Conservation (phyloP, 1,140 invertebrate species). For the Solen grandis region DNA sequence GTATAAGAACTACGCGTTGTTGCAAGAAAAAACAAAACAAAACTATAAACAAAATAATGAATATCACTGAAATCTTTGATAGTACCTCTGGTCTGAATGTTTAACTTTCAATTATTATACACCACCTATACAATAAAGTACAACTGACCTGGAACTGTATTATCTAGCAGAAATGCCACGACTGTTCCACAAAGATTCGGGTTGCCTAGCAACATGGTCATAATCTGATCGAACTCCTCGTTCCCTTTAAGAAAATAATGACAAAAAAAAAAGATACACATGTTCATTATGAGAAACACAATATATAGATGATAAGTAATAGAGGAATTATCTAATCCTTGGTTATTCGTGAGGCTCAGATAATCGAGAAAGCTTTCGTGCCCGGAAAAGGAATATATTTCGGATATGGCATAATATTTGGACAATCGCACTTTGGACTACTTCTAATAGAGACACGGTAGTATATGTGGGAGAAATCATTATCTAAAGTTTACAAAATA, state of each 20-base stretch:
- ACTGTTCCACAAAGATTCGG: no score
- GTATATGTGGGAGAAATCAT: no score
- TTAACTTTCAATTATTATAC: neutral
- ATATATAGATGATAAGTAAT: neutral
- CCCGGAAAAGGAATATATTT: no score
- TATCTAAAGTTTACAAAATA: no score
- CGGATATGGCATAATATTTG: no score
- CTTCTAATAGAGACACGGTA: no score
- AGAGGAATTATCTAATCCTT: neutral
- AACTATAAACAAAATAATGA: neutral
- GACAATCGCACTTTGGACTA: no score
- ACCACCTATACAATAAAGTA: neutral
- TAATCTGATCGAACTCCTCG: slow-evolving; percentile 4
- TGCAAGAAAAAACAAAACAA: neutral
- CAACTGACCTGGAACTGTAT: slow-evolving; percentile 17
- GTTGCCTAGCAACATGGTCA: slow-evolving; percentile 10
- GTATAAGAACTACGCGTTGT: neutral
- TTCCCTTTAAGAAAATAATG: neutral
- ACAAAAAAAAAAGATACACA: neutral
- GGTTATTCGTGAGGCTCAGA: neutral
- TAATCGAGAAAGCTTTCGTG: no score
- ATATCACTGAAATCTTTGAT: neutral
- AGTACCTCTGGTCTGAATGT: neutral
- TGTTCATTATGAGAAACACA: neutral
- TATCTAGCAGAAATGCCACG: slow-evolving; percentile 1